These are phyloP conservation scores for Danio kyathit DNA, from an alignment of 2,797 vertebrate genomes.

Conservation along the genomic window DNA sequence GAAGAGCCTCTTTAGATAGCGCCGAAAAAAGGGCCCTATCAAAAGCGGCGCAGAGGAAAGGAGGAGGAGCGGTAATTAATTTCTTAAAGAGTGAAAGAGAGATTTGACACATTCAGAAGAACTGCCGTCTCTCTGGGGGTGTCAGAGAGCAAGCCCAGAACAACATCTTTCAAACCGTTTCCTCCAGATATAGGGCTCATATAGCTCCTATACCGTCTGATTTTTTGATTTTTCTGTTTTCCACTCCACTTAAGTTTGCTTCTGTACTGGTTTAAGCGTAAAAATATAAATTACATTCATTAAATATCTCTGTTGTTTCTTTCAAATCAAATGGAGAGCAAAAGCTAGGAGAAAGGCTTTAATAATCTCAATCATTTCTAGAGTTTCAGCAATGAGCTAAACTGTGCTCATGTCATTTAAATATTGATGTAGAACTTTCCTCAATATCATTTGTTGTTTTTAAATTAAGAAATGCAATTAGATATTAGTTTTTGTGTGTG, in stretches of 20 bases:
- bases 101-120: constrained; percentile 75
- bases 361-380: not conserved
- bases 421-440: too few species aligned
- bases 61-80: constrained; percentile 74
- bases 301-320: not conserved
- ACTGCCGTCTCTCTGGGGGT: constrained; percentile 59
- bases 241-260: constrained; percentile 37
- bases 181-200: constrained; percentile 48
- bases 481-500: too few species aligned
- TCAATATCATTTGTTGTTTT: too few species aligned
- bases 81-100: constrained; percentile 73
- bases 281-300: not conserved
- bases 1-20: constrained; percentile 97
- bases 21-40: constrained; percentile 99
- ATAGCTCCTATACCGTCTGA: constrained; percentile 44
- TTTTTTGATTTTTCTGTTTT: constrained; percentile 47
- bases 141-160: constrained; percentile 61
- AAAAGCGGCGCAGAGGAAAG: constrained; percentile 88
- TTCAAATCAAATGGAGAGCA: not conserved
- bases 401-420: not conserved
- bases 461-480: too few species aligned
- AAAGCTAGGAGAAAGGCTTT: not conserved
- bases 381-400: not conserved
- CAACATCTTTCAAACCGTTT: constrained; percentile 63
- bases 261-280: constrained; percentile 7